Evolutionary conservation across 2,888 invertebrate species (phyloP), one percentile per base, ranked within the genome.

Genomic region (Caenorhabditis doughertyi): DNA sequence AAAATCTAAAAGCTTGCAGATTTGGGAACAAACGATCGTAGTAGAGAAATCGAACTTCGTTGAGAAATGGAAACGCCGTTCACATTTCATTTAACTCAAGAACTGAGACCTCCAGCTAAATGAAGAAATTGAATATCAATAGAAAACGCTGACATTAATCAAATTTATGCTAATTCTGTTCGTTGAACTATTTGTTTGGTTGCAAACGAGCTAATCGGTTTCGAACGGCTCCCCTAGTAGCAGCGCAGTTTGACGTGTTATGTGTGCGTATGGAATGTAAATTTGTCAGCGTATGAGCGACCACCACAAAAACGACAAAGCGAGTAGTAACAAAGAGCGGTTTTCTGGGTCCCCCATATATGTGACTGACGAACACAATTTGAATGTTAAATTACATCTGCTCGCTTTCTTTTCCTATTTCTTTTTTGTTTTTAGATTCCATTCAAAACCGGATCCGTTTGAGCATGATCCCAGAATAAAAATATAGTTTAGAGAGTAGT

Each of bases 121-220:
- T 16, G n/a, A 60, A 27, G 18, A 27, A 65, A 47, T 16, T 44
- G 64, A 73, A 73, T 73, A 64, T 55, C 74, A 74, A 74, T 44
- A 39, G 65, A 58, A 55, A 58, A 64, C 47, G 64, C 67, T 62
- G 55, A 53, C 68, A 68, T 77, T 77, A 77, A 77, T 68, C 77
- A 77, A 77, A 77, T 60, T 77, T 77, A 77, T 77, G 77, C 77
- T 53, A 77, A 68, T 77, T 77, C 70, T 47, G 67, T 4, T 27
- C 29, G 47, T 47, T 60, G 67, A 67, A 76, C 68, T 77, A 77
- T 77, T 68, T 62, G 77, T 62, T 68, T 58, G 42, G 55, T 42
- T 29, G 68, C 58, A 77, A 68, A 32, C n/a, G 76, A 77, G 77
- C 77, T 77, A 77, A 77, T 77, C 77, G 77, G 68, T 77, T 62